Evolutionary conservation across 2,113 vertebrate genomes (phyloP).

Genomic region (Protobothrops flavoviridis): DNA sequence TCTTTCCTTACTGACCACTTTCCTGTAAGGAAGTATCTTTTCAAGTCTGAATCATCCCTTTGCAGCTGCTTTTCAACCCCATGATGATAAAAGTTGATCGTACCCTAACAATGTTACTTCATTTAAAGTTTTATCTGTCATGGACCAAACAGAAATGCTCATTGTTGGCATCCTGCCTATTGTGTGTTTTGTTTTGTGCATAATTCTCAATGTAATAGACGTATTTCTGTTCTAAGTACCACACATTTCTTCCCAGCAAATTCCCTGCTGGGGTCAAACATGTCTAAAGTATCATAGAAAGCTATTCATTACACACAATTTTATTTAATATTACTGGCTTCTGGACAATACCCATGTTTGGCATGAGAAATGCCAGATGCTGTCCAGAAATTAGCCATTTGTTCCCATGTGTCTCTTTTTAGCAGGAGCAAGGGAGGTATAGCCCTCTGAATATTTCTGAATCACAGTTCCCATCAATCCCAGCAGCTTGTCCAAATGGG

Average conservation of each 20-base stretch:
- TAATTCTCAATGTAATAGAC: constrained; percentile 8
- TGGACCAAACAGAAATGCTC: constrained; percentile 11
- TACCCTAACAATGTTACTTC: constrained; percentile 8
- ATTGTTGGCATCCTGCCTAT: constrained; percentile 14
- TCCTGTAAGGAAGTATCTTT: not conserved
- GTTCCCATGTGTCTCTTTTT: constrained; percentile 49
- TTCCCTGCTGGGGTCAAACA: constrained; percentile 19
- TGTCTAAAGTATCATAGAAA: constrained; percentile 66
- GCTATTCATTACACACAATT: constrained; percentile 67
- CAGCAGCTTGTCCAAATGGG: not conserved
- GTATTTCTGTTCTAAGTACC: constrained; percentile 24
- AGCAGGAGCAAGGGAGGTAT: not conserved
- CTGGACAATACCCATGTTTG: constrained; percentile 60
- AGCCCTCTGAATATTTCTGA: not conserved
- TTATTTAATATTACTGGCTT: constrained; percentile 72
- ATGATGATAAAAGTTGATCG: not conserved
- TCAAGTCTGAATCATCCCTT: not conserved
- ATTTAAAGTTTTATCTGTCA: constrained; percentile 20
- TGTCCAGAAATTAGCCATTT: constrained; percentile 62
- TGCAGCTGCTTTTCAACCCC: not conserved
- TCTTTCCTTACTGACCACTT: not conserved
- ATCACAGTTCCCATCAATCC: not conserved
- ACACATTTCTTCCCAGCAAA: constrained; percentile 24
- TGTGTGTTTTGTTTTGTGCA: not conserved
- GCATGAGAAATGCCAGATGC: constrained; percentile 60